A percentile compares a stretch with the other conserved stretches of the same genome.
phyloP scores from a whole-genome alignment of 1,140 invertebrate species.

The Holotrichia oblita region DNA sequence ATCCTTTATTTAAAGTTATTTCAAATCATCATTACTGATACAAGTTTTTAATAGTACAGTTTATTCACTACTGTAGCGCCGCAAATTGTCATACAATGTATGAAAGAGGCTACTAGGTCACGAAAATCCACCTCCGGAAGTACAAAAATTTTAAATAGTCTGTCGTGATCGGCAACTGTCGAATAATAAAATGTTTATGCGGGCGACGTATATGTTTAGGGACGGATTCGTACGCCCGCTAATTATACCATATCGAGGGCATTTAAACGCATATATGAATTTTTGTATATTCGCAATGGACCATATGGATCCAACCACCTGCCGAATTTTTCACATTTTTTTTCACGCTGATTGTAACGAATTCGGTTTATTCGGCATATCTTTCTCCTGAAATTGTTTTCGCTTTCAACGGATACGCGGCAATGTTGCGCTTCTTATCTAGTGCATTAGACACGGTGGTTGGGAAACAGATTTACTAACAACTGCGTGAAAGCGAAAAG shows the following conservation, averaged over 20 bases:
- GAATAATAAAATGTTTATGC: slow-evolving; percentile 22
- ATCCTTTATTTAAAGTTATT: too few species aligned
- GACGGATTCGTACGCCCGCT: slow-evolving; percentile 31
- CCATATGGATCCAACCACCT: slow-evolving; percentile 26
- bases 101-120: slow-evolving; percentile 5
- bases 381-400: background rate
- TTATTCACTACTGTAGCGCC: too few species aligned
- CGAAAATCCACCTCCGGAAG: slow-evolving; percentile 20
- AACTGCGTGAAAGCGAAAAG: background rate
- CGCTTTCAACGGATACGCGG: background rate
- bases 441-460: background rate
- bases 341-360: slow-evolving; percentile 28
- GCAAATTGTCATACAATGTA: background rate
- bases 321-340: slow-evolving; percentile 32
- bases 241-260: slow-evolving; percentile 31
- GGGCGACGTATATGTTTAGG: slow-evolving; percentile 17
- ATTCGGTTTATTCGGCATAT: slow-evolving; percentile 12
- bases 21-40: too few species aligned
- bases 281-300: slow-evolving; percentile 25
- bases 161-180: slow-evolving; percentile 17
- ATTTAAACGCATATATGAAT: slow-evolving; percentile 33
- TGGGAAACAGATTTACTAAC: slow-evolving; percentile 6
- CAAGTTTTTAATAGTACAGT: too few species aligned
- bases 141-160: slow-evolving; percentile 32
- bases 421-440: background rate